phyloP scores from a whole-genome alignment of 2,888 invertebrate species.

The Nephrotoma appendiculata region DNA sequence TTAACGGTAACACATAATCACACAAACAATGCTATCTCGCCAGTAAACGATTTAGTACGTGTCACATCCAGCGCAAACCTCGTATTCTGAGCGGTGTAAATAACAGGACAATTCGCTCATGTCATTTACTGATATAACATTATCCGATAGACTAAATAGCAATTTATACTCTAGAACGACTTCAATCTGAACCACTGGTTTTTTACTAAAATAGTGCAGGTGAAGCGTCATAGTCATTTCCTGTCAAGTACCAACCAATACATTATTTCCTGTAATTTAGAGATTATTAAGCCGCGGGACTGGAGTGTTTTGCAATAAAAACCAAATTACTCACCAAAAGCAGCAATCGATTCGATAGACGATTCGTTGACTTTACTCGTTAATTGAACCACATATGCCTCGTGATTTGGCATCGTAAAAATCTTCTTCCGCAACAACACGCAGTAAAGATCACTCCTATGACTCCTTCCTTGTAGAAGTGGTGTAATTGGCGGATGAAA shows the following conservation, averaged over 20 bases:
- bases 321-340: conserved; percentile 53
- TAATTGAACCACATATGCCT: conserved; percentile 70
- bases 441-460: too few species aligned
- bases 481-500: too few species aligned
- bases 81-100: conserved; percentile 61
- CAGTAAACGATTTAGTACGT: conserved; percentile 44
- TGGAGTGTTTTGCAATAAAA: background rate
- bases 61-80: conserved; percentile 74
- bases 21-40: conserved; percentile 60
- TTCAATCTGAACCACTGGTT: conserved; percentile 80
- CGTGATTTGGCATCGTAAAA: conserved; percentile 24
- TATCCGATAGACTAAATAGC: conserved; percentile 48
- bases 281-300: background rate
- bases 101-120: conserved; percentile 66
- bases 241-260: conserved; percentile 82
- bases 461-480: too few species aligned
- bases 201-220: conserved; percentile 78
- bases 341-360: conserved; percentile 85
- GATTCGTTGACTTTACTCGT: conserved; percentile 72
- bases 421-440: too few species aligned
- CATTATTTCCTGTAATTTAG: conserved; percentile 55
- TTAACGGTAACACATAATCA: too few species aligned
- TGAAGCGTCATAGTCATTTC: conserved; percentile 53
- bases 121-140: conserved; percentile 67
- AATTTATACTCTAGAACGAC: conserved; percentile 57